Percentiles rank a stretch among this genome's conserved stretches.
Conservation (phyloP, 2,888 invertebrate genomes). For the Torymus aiolomorphi region DNA sequence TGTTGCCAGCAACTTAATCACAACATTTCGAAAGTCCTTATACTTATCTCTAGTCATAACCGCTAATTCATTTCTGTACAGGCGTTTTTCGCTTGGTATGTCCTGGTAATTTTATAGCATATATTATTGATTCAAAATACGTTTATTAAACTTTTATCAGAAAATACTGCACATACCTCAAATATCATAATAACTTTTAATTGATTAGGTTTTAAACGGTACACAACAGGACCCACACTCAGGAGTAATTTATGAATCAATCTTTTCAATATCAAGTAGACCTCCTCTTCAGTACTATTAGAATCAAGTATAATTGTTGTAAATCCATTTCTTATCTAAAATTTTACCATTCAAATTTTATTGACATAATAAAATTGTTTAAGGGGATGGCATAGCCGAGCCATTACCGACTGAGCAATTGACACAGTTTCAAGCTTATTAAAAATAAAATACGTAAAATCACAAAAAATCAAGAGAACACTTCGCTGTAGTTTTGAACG, state of each 20-base stretch:
- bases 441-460: too few species aligned
- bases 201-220: constrained; percentile 49
- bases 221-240: constrained; percentile 62
- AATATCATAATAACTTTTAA: constrained; percentile 60
- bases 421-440: too few species aligned
- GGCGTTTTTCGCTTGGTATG: constrained; percentile 39
- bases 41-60: background rate
- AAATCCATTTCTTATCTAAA: constrained; percentile 50
- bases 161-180: constrained; percentile 58
- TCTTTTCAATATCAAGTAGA: constrained; percentile 63
- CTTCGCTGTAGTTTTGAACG: too few species aligned
- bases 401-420: too few species aligned
- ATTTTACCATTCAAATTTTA: background rate
- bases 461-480: too few species aligned
- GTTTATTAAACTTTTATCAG: background rate
- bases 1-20: constrained; percentile 59
- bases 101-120: constrained; percentile 44
- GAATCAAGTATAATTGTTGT: constrained; percentile 62
- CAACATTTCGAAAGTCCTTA: constrained; percentile 43
- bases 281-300: constrained; percentile 67
- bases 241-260: constrained; percentile 60
- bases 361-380: background rate
- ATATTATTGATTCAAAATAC: constrained; percentile 8
- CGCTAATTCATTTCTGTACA: constrained; percentile 27
- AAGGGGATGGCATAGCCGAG: too few species aligned